phyloP scores from a whole-genome alignment of 2,888 invertebrate species.

The Hesperia comma region DNA sequence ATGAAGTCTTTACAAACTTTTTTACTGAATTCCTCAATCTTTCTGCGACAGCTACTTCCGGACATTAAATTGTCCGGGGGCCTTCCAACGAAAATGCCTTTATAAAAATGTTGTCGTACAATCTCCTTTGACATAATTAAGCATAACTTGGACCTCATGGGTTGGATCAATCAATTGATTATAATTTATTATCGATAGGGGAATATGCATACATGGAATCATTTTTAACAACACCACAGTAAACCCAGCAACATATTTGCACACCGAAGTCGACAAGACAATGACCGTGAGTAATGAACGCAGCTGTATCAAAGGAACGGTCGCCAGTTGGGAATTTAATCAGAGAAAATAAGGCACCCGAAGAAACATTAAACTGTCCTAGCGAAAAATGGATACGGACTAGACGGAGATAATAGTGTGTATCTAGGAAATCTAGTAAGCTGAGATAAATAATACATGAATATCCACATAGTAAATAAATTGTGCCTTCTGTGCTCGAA shows the following conservation, averaged over 20 bases:
- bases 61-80: no score
- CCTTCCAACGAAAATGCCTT: no score
- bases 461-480: no score
- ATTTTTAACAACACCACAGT: background rate
- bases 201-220: background rate
- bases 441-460: no score
- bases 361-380: constrained; percentile 17
- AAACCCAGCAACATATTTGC: background rate
- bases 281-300: constrained; percentile 28
- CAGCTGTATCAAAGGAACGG: constrained; percentile 19
- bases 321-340: constrained; percentile 23
- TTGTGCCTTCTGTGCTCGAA: no score
- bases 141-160: no score
- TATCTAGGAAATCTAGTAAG: background rate
- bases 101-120: no score
- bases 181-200: background rate
- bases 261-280: constrained; percentile 3
- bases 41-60: no score
- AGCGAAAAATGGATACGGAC: constrained; percentile 1
- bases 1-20: no score
- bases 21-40: no score
- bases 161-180: no score
- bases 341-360: constrained; percentile 18
- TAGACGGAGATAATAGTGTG: background rate
- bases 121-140: no score